Evolutionary conservation across 2,888 invertebrate species (phyloP).

Genomic region (Parapristionchus giblindavisi): DNA sequence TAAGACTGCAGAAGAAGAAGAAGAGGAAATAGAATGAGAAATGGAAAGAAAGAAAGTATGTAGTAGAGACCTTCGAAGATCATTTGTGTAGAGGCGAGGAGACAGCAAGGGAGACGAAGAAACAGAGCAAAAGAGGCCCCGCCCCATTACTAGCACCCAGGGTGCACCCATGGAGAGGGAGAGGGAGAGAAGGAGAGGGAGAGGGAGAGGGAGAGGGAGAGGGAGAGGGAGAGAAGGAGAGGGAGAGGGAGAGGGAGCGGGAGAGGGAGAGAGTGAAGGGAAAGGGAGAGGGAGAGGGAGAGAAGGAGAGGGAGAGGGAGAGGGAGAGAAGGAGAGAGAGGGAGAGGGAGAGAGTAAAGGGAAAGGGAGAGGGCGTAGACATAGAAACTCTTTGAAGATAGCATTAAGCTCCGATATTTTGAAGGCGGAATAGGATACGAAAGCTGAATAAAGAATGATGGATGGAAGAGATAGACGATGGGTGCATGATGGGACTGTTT

Average conservation of each 20-base stretch:
- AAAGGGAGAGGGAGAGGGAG: not conserved
- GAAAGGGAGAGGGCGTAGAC: conserved; percentile 2
- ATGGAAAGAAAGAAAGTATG: too few relatives aligned
- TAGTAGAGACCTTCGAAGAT: too few relatives aligned
- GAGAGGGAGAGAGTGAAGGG: conserved; percentile 13
- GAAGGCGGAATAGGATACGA: conserved; percentile 30
- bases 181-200: conserved; percentile 13
- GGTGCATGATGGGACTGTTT: too few relatives aligned
- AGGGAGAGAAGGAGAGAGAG: not conserved
- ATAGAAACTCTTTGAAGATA: not conserved
- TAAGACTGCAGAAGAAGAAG: too few relatives aligned
- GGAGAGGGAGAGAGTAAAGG: not conserved
- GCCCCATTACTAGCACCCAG: too few relatives aligned
- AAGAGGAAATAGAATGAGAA: too few relatives aligned
- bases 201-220: conserved; percentile 15
- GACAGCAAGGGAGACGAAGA: conserved; percentile 31
- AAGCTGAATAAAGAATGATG: not conserved
- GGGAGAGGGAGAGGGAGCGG: not conserved
- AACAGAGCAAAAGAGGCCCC: conserved; percentile 11
- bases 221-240: conserved; percentile 4
- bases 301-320: not conserved
- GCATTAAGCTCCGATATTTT: conserved; percentile 11
- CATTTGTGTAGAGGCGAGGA: conserved; percentile 23
- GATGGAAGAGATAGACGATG: not conserved
- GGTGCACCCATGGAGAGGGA: conserved; percentile 30